These are phyloP conservation scores for Rhagium mordax DNA, from an alignment of 2,888 invertebrate species.

Conservation along the genomic window DNA sequence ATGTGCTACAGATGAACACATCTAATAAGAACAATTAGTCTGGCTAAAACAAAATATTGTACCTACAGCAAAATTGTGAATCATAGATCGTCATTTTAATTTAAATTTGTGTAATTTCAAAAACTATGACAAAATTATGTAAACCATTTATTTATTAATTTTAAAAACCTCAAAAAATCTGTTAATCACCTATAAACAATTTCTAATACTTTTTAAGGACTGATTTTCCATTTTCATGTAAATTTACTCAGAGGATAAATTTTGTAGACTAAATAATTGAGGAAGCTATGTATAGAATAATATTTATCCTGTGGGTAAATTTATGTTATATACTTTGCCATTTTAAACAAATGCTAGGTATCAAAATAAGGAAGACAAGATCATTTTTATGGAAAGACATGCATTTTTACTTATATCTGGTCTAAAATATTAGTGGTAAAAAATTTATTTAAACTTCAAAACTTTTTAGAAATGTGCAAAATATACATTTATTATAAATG, in stretches of 20 bases:
- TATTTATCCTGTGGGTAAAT: background rate
- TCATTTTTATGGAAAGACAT: background rate
- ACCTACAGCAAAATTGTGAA: too few relatives aligned
- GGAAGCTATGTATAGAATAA: background rate
- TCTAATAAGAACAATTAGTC: too few relatives aligned
- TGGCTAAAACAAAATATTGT: too few relatives aligned
- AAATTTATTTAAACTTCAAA: background rate
- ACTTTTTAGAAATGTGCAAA: background rate
- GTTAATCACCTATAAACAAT: background rate
- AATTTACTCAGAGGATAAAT: background rate
- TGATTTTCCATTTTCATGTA: background rate
- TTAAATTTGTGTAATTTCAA: too few relatives aligned
- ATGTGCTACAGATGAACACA: too few relatives aligned
- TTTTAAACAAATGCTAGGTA: conserved; percentile 11
- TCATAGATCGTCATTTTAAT: too few relatives aligned
- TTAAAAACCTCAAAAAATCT: background rate
- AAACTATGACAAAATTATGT: background rate
- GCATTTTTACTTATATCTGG: background rate
- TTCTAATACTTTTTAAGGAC: background rate
- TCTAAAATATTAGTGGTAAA: too few relatives aligned
- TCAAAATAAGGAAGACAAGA: conserved; percentile 6
- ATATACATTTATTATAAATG: background rate
- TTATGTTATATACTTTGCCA: background rate
- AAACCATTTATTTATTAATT: background rate
- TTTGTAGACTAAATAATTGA: background rate